phyloP scores from a whole-genome alignment of 1,140 invertebrate species.

The Dufourea novaeangliae region DNA sequence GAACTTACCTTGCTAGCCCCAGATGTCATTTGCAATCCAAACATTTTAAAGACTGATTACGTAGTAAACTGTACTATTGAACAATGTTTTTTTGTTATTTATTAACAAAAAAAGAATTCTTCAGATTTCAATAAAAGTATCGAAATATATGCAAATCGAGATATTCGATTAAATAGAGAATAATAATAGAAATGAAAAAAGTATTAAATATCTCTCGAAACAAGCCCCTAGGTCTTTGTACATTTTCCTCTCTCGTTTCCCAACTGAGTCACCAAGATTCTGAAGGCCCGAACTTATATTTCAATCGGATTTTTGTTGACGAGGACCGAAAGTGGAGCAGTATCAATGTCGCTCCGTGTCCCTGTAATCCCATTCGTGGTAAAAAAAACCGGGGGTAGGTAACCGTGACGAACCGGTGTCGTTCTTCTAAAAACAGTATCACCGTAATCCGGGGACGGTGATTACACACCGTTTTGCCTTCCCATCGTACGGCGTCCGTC shows the following conservation, averaged over 20 bases:
- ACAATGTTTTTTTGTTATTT: too few species aligned
- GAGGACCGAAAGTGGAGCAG: neutral
- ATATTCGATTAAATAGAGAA: too few species aligned
- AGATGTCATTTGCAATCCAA: too few species aligned
- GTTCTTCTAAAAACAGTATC: conserved; percentile 46
- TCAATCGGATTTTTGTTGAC: neutral
- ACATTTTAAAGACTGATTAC: too few species aligned
- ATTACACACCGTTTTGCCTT: conserved; percentile 76
- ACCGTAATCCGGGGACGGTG: conserved; percentile 60
- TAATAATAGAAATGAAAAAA: too few species aligned
- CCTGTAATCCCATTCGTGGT: neutral
- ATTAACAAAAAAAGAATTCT: too few species aligned
- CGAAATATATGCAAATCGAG: too few species aligned
- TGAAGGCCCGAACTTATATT: neutral
- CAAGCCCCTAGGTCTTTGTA: too few species aligned
- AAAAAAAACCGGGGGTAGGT: neutral
- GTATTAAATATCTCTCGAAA: too few species aligned
- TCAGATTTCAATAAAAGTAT: too few species aligned
- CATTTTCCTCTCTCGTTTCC: neutral
- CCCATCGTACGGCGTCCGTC: conserved; percentile 71
- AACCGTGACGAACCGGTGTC: neutral
- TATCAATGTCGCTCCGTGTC: conserved; percentile 12
- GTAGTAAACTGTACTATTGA: too few species aligned
- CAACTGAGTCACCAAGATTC: neutral
- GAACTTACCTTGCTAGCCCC: too few species aligned